phyloP scores from a whole-genome alignment of 2,113 vertebrate genomes.

The Puma concolor region DNA sequence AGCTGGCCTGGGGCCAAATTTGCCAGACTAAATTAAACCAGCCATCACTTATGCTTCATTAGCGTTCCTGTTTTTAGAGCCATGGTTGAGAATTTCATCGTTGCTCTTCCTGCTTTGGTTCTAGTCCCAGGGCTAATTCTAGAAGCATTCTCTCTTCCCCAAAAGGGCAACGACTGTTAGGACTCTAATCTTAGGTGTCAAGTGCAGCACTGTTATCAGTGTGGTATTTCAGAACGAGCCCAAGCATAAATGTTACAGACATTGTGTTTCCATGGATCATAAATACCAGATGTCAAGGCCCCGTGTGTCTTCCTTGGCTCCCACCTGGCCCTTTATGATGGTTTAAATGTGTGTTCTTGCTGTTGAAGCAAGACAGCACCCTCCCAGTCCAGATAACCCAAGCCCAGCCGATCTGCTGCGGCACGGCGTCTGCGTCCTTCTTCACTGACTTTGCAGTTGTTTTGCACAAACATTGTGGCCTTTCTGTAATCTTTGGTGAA shows the following conservation, averaged over 20 bases:
- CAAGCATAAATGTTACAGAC: constrained; percentile 30
- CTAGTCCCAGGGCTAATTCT: neutral
- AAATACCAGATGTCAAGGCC: constrained; percentile 50
- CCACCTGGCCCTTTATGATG: constrained; percentile 26
- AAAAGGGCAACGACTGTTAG: neutral
- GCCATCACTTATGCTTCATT: neutral
- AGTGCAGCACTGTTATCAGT: neutral
- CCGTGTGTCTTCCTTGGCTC: neutral
- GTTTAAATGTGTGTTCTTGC: neutral
- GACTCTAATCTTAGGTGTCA: neutral
- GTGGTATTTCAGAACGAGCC: constrained; percentile 1
- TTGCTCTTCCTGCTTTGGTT: neutral
- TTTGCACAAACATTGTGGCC: neutral
- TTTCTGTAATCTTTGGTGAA: constrained; percentile 57
- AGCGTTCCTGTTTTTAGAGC: neutral
- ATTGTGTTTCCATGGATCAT: constrained; percentile 37
- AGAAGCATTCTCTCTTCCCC: neutral
- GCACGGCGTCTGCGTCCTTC: neutral
- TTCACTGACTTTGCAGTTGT: neutral
- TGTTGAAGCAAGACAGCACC: neutral
- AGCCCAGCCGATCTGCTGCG: neutral
- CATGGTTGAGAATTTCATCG: neutral
- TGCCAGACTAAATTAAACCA: neutral
- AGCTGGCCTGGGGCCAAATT: neutral
- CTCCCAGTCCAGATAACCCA: neutral